These are phyloP conservation scores for Bos taurus DNA, from an alignment of 2,113 vertebrate species.

Conservation along the genomic window DNA sequence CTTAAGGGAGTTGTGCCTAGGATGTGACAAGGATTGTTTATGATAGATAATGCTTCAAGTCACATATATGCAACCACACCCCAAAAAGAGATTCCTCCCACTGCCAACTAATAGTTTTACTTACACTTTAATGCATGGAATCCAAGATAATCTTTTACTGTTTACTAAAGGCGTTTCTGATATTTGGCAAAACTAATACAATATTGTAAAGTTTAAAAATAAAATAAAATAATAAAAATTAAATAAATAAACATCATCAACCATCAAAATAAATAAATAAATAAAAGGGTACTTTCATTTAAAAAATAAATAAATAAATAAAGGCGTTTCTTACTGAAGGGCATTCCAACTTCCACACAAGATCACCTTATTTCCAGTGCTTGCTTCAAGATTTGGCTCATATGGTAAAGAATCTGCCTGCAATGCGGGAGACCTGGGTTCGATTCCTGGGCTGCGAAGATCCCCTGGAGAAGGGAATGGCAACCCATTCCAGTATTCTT, in stretches of 20 bases:
- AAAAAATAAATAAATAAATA: too few species aligned
- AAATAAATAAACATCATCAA: too few species aligned
- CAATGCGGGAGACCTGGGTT: not conserved
- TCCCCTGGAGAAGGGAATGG: not conserved
- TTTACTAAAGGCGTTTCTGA: not conserved
- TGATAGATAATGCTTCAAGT: not conserved
- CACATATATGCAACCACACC: not conserved
- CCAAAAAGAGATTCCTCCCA: not conserved
- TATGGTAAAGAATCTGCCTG: not conserved
- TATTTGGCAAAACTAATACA: too few species aligned
- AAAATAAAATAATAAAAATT: too few species aligned
- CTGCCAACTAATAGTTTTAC: not conserved
- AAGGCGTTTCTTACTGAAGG: not conserved
- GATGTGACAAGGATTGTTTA: not conserved
- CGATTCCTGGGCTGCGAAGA: not conserved
- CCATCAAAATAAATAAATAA: too few species aligned
- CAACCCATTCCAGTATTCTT: not conserved
- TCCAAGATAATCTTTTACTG: not conserved
- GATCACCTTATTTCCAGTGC: not conserved
- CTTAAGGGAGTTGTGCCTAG: not conserved
- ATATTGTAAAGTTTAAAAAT: too few species aligned
- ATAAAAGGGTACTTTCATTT: too few species aligned
- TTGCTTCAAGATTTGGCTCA: not conserved
- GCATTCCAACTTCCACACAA: not conserved
- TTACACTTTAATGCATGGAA: not conserved